These are phyloP conservation scores for Gallirallus australis DNA, from an alignment of 2,797 vertebrate genomes.

Conservation along the genomic window DNA sequence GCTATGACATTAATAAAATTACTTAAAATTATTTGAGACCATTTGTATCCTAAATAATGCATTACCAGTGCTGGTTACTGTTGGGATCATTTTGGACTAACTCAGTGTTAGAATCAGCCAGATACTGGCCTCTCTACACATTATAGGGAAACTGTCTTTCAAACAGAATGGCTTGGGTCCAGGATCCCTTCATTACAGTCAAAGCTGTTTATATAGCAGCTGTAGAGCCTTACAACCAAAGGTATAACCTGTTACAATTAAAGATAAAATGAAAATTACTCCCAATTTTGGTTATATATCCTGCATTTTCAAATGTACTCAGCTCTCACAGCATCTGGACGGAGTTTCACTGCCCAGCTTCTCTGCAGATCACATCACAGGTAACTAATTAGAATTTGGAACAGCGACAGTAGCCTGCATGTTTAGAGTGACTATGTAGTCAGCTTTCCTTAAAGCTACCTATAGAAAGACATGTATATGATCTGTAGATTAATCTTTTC, in stretches of 20 bases:
- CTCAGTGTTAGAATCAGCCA: not conserved
- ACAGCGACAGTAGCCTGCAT: not conserved
- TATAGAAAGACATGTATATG: not conserved
- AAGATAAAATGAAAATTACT: not conserved
- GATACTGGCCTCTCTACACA: not conserved
- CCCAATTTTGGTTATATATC: not conserved
- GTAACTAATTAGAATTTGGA: not conserved
- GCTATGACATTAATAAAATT: not conserved
- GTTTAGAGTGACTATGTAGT: not conserved
- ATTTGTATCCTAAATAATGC: slow-evolving; percentile 34
- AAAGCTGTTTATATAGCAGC: not conserved
- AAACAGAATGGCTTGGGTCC: not conserved
- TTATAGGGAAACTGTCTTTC: not conserved
- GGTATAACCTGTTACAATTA: not conserved
- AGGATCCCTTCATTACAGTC: not conserved
- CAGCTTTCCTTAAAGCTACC: not conserved
- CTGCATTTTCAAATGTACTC: not conserved
- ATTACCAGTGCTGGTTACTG: not conserved
- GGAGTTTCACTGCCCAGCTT: not conserved
- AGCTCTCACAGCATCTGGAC: not conserved
- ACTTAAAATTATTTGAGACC: not conserved
- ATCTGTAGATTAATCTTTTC: not conserved
- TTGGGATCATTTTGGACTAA: not conserved
- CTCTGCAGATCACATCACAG: not conserved
- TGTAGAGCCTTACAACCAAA: not conserved